Base-by-base conservation (phyloP, 2,113 vertebrate species). In the Onychostruthus taczanowskii region DNA sequence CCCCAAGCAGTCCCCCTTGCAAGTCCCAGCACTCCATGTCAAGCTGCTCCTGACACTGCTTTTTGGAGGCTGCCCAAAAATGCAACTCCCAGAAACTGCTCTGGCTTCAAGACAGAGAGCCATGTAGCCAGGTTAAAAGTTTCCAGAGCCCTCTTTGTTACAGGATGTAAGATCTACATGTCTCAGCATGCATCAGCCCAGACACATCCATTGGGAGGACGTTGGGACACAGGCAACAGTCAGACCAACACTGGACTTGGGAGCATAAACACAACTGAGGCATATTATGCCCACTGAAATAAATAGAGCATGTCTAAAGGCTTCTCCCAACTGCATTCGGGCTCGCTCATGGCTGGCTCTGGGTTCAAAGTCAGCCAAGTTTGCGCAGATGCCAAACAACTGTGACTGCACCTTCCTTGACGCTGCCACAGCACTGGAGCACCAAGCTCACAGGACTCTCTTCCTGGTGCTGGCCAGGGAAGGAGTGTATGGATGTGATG, bases 21-120 rank as follows among this genome's bases (percentile, higher is more conserved):
- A 90, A 94, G 41, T 28, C 28, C 24, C 0, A 0, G 26, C 37
- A 44, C 18, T 14, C 33, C 1, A 0, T 28, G 56, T 67, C 46
- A 52, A 89, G 19, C 31, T 49, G 55, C 55, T 90, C 37, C 62
- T 52, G 67, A 37, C 43, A 37, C 28, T 37, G 39, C 19, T 67
- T 55, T 74, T 37, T 50, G 52, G 59, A 93, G 52, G 33, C 50
- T 84, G 56, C 39, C 46, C 56, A 67, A 78, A 70, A 20, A 23
- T 68, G 15, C 24, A 87, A 78, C 19, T n/a, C 28, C 24, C 70
- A 77, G 53, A 85, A 82, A 22, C 18, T 46, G 28, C 46, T 66
- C 53, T 68, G 58, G 22, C 21, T 66, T 73, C n/a, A 47, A 83
- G 55, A 74, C 59, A 59, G 39, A 84, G 78, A 89, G 41, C 17